phyloP scores from a whole-genome alignment of 2,113 vertebrate species.

The Nibea coibor region DNA sequence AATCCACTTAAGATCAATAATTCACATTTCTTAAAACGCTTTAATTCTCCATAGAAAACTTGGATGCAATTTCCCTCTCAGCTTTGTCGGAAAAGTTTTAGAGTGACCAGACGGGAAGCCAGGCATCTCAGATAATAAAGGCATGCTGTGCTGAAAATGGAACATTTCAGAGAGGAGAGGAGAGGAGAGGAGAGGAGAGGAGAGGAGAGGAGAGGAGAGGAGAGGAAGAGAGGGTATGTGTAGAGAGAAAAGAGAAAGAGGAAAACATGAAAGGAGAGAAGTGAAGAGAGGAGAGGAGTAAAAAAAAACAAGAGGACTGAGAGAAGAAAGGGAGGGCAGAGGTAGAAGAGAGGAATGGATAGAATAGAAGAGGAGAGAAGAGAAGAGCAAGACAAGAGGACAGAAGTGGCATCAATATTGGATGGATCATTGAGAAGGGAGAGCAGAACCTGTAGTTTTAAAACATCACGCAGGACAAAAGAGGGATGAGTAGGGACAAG shows the following conservation, averaged over 20 bases:
- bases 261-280: neutral
- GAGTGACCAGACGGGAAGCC: slow-evolving; percentile 52
- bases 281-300: slow-evolving; percentile 2
- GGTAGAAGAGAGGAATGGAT: neutral
- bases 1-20: slow-evolving; percentile 83
- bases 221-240: neutral
- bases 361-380: slow-evolving; percentile 8
- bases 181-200: slow-evolving; percentile 1
- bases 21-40: slow-evolving; percentile 81
- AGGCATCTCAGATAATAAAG: slow-evolving; percentile 67
- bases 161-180: slow-evolving; percentile 32
- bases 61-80: slow-evolving; percentile 72
- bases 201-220: neutral
- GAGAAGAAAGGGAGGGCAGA: slow-evolving; percentile 4
- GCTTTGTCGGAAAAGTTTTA: slow-evolving; percentile 76
- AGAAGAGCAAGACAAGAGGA: neutral
- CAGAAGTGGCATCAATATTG: neutral
- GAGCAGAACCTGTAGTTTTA: slow-evolving; percentile 1
- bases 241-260: neutral
- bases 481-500: neutral
- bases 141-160: slow-evolving; percentile 54
- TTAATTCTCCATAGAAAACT: slow-evolving; percentile 78
- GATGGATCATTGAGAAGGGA: neutral
- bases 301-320: too few species aligned
- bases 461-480: neutral